Evolutionary conservation across 53 echinoderm and acorn worm genomes (phyloP), one percentile per base, ranked within the genome.

Genomic region (Temnopleurus reevesii): DNA sequence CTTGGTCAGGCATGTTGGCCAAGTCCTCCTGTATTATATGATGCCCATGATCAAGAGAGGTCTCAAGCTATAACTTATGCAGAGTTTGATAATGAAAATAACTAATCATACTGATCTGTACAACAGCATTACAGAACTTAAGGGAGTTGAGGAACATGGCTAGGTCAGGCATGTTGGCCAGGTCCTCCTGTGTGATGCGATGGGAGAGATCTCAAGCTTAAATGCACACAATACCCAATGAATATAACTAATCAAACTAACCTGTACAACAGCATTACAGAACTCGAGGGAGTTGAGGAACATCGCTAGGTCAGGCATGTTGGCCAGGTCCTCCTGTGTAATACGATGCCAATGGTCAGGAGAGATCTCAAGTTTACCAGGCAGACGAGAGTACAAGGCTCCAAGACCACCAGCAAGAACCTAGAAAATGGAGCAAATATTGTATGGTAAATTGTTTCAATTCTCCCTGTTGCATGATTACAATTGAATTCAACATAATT

Each of bases 221-320:
- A n/a, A n/a, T n/a, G n/a, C 93, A n/a, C n/a, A n/a, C n/a, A n/a
- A n/a, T n/a, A n/a, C n/a, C n/a, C n/a, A n/a, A n/a, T n/a, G n/a
- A n/a, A n/a, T n/a, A n/a, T n/a, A n/a, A n/a, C n/a, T n/a, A n/a
- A n/a, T n/a, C n/a, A 51, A 25, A 82, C 82, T 34, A 35, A 98
- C 98, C 95, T 98, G 98, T 10, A 98, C 98, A 33, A 98, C 98
- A 41, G 98, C 98, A 84, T 98, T 98, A 81, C 98, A 98, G 92
- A 98, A 98, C 59, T 98, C 98, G 54, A 98, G 77, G 7, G 98
- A 96, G 86, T 98, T 96, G 43, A 98, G 93, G 59, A 98, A 98
- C 93, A 92, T 93, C 29, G 81, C 90, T 36, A 98, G 92, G 8
- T 95, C 94, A 36, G 98, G 95, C 36, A 93, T 98, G 58, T 77